Conservation (phyloP, 1,140 invertebrate species). For the Rhagoletis pomonella region DNA sequence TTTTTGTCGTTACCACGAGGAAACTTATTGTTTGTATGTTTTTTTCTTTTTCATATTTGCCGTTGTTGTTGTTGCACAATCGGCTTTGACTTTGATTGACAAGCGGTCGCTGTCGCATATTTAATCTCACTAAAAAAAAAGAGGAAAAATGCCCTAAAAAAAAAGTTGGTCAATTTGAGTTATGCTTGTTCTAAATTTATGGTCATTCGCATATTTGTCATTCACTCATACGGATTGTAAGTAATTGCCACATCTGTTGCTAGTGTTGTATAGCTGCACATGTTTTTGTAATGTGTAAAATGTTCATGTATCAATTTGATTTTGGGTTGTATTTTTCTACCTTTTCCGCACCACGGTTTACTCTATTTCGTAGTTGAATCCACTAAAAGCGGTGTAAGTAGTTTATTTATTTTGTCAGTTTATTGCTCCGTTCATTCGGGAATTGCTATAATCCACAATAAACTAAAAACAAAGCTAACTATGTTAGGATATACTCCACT, state of each 20-base stretch:
- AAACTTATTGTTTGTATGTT: conserved; percentile 1
- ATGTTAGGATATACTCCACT: neutral
- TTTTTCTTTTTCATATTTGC: neutral
- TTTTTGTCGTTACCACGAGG: neutral
- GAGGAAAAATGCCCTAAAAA: neutral
- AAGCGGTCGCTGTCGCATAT: neutral
- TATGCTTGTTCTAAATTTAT: neutral
- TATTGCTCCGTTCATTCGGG: neutral
- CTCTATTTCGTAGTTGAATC: neutral
- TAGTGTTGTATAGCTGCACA: neutral
- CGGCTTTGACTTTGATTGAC: conserved; percentile 39
- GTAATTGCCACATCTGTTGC: neutral
- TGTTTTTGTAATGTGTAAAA: neutral
- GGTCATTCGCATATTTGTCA: neutral
- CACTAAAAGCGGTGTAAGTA: too few relatives aligned
- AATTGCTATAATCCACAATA: neutral
- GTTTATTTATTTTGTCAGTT: neutral
- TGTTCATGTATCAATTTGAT: neutral
- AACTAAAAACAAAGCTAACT: neutral
- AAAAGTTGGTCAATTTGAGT: conserved; percentile 17
- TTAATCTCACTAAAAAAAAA: neutral
- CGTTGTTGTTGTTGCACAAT: neutral
- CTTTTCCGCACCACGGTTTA: neutral
- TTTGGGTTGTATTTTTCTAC: neutral
- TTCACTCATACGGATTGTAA: neutral